Base-by-base conservation (phyloP, 2,888 invertebrate species). In the Kuschelorhynchus macadamiae region DNA sequence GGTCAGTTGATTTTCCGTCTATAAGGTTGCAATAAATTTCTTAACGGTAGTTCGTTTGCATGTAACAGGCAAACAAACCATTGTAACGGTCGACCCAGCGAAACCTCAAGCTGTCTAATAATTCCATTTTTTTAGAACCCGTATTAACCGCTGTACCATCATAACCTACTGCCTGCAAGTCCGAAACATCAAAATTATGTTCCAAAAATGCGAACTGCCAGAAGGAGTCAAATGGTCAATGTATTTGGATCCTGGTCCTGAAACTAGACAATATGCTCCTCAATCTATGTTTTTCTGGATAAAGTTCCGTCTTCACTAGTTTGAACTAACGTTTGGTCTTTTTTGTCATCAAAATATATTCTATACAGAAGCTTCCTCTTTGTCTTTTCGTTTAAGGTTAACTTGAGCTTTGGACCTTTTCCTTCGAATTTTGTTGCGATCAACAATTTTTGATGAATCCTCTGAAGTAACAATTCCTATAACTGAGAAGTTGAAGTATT, bases 231-330 rank as follows among this genome's bases (percentile, higher is more conserved):
- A 3, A 25, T 25, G 25, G 7, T 7, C 25, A 5, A 25, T 5
- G 7, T 25, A 25, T 25, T 5, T 25, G 55, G 62, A 67, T 62
- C 49, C 62, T 47, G 67, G 56, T 49, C 62, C 55, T 32, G 62
- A 67, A 17, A 56, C 49, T 20, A 59, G 33, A 62, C 62, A 20
- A 53, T 55, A 55, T 62, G 53, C 53, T 62, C 53, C 25, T 2
- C 33, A 11, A 30, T 57, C 9, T 11, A 20, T 1, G 56, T 25
- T 56, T 25, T 47, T 18, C 25, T 21, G 5, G 52, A 50, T 1
- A 20, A 17, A 36, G 36, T 52, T 20, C 12, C 18, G 17, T 20
- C 30, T 12, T 61, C 41, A 39, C 30, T 50, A n/a, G 42, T 9
- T 52, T 33, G 53, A 32, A 42, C 11, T 53, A 53, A 32, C 3